Percentiles rank a stretch among this genome's conserved stretches.
phyloP scores from a whole-genome alignment of 2,797 vertebrate genomes.

The Falco rusticolus region DNA sequence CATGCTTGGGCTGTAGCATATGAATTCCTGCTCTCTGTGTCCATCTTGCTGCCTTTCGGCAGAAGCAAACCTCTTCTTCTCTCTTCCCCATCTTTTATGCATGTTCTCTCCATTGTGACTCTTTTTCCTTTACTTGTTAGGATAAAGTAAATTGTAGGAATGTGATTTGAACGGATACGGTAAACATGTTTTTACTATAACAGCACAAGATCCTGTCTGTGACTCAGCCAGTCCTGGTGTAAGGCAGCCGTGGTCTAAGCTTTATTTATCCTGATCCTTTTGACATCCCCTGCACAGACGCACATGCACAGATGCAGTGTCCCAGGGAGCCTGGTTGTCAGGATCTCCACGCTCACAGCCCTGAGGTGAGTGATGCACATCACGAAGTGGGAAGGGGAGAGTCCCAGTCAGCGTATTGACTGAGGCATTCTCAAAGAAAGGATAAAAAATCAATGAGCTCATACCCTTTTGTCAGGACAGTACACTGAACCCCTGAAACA shows the following conservation, averaged over 20 bases:
- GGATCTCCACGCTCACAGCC: not conserved
- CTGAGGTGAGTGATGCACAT: accelerated
- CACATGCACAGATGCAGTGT: accelerated
- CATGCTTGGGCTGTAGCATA: not conserved
- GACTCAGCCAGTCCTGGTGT: accelerated
- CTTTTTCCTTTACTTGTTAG: not conserved
- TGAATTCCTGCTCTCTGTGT: not conserved
- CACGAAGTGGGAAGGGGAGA: not conserved
- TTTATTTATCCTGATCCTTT: not conserved
- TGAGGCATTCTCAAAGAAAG: not conserved
- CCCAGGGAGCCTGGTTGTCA: accelerated
- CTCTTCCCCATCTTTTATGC: not conserved
- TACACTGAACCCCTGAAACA: not conserved
- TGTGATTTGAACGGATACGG: not conserved
- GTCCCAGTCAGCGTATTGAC: accelerated
- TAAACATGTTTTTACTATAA: not conserved
- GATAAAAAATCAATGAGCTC: accelerated
- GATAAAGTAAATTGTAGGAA: not conserved
- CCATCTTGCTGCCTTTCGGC: not conserved
- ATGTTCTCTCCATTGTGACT: not conserved
- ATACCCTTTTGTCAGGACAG: not conserved
- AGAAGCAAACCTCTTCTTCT: not conserved
- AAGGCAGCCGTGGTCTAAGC: not conserved
- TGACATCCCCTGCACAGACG: not conserved
- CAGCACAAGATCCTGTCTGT: not conserved